Evolutionary conservation across 1,140 invertebrate species (phyloP).

Genomic region (Tetranychus urticae): DNA sequence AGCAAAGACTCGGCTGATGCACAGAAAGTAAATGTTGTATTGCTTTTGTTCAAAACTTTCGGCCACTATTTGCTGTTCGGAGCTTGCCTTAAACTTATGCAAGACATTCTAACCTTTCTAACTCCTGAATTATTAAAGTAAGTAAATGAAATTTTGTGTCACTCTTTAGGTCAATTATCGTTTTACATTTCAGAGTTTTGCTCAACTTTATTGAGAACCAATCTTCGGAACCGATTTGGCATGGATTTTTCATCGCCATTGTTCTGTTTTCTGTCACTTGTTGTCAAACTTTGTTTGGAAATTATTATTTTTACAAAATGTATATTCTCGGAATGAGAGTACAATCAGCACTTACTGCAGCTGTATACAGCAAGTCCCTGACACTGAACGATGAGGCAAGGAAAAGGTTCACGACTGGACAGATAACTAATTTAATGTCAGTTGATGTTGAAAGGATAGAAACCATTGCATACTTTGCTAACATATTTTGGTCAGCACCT

Average conservation of each 20-base stretch:
- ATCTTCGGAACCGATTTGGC: conserved; percentile 42
- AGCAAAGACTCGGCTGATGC: not conserved
- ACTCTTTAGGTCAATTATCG: no score
- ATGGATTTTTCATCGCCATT: conserved; percentile 53
- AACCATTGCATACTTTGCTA: conserved; percentile 11
- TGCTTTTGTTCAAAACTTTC: conserved; percentile 34
- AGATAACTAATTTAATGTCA: conserved; percentile 33
- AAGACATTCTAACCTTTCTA: not conserved
- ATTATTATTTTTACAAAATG: conserved; percentile 30
- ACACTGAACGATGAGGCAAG: conserved; percentile 23
- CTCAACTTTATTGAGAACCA: conserved; percentile 33
- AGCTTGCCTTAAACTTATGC: not conserved
- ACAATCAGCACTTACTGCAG: conserved; percentile 16
- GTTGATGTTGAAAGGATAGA: conserved; percentile 20
- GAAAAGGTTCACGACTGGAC: conserved; percentile 30
- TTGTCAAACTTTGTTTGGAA: not conserved
- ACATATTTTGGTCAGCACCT: conserved; percentile 18
- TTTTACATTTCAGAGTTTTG: conserved; percentile 6
- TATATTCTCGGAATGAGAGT: conserved; percentile 18
- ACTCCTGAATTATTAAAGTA: not conserved
- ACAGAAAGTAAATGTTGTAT: conserved; percentile 14
- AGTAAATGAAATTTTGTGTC: not conserved
- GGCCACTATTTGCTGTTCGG: conserved; percentile 22
- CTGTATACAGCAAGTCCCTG: conserved; percentile 22
- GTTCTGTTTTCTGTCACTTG: not conserved